A percentile compares a stretch with the other conserved stretches of the same genome.
Evolutionary conservation across 2,113 vertebrate genomes (phyloP).

Genomic region (Nesogale talazaci): DNA sequence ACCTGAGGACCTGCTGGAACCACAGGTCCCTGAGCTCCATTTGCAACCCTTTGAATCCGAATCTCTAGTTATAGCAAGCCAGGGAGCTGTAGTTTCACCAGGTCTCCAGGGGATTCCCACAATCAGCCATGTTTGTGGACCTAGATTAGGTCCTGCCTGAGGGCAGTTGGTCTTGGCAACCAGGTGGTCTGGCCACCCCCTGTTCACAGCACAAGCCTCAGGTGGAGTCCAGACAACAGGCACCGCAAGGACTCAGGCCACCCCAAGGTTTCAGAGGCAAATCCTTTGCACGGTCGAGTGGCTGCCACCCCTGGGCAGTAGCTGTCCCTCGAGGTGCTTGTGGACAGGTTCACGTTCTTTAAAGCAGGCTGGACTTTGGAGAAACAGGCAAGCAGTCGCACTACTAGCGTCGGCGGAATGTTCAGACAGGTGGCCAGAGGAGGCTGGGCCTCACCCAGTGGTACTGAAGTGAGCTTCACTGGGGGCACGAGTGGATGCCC

Average conservation of each 20-base stretch:
- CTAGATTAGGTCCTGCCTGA: neutral
- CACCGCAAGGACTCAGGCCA: neutral
- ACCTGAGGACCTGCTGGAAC: no score
- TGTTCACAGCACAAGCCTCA: neutral
- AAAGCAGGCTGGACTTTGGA: neutral
- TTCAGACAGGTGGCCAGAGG: neutral
- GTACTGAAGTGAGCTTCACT: neutral
- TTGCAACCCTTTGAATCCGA: no score
- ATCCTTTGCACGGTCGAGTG: neutral
- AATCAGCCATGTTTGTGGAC: no score
- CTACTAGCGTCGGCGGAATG: neutral
- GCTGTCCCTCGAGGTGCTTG: no score
- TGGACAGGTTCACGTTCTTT: no score
- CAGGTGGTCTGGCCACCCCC: neutral
- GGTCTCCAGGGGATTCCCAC: no score
- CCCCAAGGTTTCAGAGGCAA: neutral
- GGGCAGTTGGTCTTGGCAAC: neutral
- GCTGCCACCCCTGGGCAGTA: neutral
- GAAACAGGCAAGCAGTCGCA: neutral
- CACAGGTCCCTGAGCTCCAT: no score
- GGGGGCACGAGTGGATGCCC: neutral
- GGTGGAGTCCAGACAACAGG: neutral
- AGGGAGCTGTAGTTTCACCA: no score
- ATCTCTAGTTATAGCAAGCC: no score
- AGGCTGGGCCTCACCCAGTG: neutral